Base-by-base conservation (phyloP, 53 echinoderm and acorn worm species). In the Temnopleurus reevesii region DNA sequence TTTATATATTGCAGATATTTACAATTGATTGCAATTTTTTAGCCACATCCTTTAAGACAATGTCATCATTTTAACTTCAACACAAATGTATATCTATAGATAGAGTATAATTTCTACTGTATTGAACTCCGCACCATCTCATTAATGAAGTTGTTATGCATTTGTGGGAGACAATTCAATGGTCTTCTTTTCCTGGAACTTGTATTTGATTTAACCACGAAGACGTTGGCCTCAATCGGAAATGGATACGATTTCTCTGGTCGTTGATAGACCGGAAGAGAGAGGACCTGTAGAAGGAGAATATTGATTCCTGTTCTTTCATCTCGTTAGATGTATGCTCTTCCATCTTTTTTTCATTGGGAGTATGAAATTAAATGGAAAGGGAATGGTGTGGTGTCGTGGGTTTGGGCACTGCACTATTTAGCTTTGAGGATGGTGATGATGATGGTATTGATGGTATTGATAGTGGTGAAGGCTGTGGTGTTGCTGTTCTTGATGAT, bases 171-270 rank as follows among this genome's bases (percentile, higher is more conserved):
- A 71, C 41, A n/a, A 38, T 38, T 71, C 36, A 71, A 41, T 38
- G 71, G 71, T 8, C 36, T n/a, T 9, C 43, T 19, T 41, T 71
- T 71, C 71, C 41, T 71, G 23, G 71, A 71, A 71, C n/a, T n/a
- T n/a, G n/a, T n/a, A 71, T 21, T 4, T 71, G 71, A 71, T 38
- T 41, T 41, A 71, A 19, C 23, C 41, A 71, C 15, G 43, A 43
- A 58, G 27, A 27, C 71, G 23, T n/a, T 41, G 71, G 71, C 21
- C 41, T 8, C 8, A 5, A 36, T 36, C 21, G 2, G 71, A 38
- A 71, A 71, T 71, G 71, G 41, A 71, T 71, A 71, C 71, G 71
- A 71, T 71, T 38, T 36, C 38, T 71, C n/a, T 1, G 18, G 71
- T 71, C 71, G 12, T 71, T 41, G 41, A 1, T 30, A 63, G n/a